A percentile compares a stretch with the other conserved stretches of the same genome.
These are phyloP conservation scores for Drosophila birchii DNA, from an alignment of 2,888 invertebrate genomes.

Conservation along the genomic window DNA sequence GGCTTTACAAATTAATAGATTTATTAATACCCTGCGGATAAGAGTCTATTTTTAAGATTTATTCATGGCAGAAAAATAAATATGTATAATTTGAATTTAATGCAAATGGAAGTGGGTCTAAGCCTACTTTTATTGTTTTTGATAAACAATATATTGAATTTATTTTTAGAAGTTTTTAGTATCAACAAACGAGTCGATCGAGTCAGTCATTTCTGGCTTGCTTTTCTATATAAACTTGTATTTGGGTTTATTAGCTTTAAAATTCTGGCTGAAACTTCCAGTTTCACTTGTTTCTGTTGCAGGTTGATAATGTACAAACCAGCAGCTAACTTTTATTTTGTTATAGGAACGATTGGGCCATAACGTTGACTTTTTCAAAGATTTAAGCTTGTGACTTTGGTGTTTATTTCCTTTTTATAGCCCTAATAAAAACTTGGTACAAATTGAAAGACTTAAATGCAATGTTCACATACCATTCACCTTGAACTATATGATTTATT, in stretches of 20 bases:
- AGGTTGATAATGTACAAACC: not conserved
- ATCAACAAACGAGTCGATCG: not conserved
- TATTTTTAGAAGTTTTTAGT: not conserved
- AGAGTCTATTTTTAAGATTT: not conserved
- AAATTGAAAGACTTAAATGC: not conserved
- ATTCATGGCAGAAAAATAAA: not conserved
- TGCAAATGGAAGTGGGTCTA: not conserved
- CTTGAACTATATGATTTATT: no score
- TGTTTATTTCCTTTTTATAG: not conserved
- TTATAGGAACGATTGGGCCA: not conserved
- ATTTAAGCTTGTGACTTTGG: not conserved
- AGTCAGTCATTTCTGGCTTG: not conserved
- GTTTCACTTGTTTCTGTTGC: conserved; percentile 9
- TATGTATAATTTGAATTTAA: no score
- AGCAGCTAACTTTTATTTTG: not conserved
- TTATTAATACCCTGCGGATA: not conserved
- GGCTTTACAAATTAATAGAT: conserved; percentile 7
- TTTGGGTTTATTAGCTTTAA: not conserved
- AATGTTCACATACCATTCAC: not conserved
- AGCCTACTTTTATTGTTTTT: not conserved
- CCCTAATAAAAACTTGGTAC: not conserved
- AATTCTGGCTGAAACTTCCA: conserved; percentile 3
- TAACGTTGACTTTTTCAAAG: not conserved
- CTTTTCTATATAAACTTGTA: not conserved
- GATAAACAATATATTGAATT: not conserved